Evolutionary conservation across 2,113 vertebrate genomes (phyloP).

Genomic region (Deroptyus accipitrinus): DNA sequence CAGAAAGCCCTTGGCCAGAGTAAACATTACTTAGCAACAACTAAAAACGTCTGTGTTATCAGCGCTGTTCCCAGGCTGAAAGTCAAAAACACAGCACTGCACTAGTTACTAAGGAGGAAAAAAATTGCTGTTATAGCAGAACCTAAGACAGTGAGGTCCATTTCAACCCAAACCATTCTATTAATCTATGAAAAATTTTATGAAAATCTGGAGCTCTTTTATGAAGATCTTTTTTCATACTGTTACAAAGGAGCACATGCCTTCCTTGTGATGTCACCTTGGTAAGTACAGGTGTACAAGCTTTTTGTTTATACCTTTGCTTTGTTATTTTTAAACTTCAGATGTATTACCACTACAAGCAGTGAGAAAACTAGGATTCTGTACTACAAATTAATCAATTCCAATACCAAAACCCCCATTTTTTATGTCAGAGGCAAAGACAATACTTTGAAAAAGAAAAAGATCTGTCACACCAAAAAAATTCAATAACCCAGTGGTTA

Average conservation of each 20-base stretch:
- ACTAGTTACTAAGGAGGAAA: background rate
- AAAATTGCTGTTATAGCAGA: background rate
- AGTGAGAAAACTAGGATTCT: background rate
- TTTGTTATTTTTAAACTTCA: background rate
- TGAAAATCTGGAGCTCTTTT: background rate
- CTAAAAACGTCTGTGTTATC: background rate
- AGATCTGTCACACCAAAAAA: background rate
- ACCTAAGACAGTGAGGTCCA: background rate
- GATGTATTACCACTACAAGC: background rate
- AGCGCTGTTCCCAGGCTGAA: background rate
- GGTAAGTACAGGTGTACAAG: background rate
- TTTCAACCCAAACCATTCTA: background rate
- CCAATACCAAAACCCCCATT: rapidly evolving
- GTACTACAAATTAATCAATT: background rate
- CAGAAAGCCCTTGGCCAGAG: background rate
- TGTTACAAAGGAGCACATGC: background rate
- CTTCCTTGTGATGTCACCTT: background rate
- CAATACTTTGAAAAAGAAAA: background rate
- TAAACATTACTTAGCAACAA: background rate
- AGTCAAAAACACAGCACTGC: background rate
- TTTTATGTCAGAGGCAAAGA: background rate
- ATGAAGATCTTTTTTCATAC: background rate
- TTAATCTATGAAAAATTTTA: background rate
- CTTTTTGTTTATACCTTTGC: background rate
- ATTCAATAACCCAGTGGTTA: background rate